Evolutionary conservation across 2,888 invertebrate genomes (phyloP).

Genomic region (Amphipyra tragopoginis): DNA sequence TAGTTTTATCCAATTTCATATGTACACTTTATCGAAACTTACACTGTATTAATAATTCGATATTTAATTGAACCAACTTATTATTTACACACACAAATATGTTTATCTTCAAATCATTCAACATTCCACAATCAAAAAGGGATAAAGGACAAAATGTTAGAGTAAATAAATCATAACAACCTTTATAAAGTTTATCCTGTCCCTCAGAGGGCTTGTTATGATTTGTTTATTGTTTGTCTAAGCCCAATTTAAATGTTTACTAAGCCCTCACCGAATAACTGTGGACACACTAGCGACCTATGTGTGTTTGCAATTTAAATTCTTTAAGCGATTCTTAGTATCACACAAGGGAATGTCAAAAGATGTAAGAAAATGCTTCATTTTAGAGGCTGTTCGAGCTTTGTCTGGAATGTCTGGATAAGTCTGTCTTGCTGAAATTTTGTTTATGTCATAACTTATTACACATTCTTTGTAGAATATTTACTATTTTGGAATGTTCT

Average conservation of each 20-base stretch:
- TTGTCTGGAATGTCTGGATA: background rate
- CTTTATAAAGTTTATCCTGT: constrained; percentile 70
- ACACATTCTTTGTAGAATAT: too few relatives aligned
- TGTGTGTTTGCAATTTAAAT: constrained; percentile 50
- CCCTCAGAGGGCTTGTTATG: constrained; percentile 80
- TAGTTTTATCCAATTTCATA: too few relatives aligned
- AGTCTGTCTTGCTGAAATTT: too few relatives aligned
- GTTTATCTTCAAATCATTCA: constrained; percentile 1
- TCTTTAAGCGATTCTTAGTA: constrained; percentile 48
- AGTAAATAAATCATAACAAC: constrained; percentile 71
- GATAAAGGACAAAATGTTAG: constrained; percentile 66
- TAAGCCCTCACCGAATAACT: constrained; percentile 62
- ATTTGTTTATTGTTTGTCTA: constrained; percentile 79
- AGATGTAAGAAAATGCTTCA: constrained; percentile 7
- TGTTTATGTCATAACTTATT: too few relatives aligned
- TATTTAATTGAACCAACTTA: background rate
- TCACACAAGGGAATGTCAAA: constrained; percentile 21
- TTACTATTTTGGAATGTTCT: too few relatives aligned
- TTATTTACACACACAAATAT: background rate
- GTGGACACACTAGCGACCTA: constrained; percentile 49
- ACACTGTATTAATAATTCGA: too few relatives aligned
- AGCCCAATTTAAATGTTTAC: constrained; percentile 82
- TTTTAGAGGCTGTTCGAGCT: constrained; percentile 1
- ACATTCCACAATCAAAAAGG: constrained; percentile 55
- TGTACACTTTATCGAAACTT: too few relatives aligned